These are phyloP conservation scores for Podarcis muralis DNA, from an alignment of 2,113 vertebrate species.

Conservation along the genomic window DNA sequence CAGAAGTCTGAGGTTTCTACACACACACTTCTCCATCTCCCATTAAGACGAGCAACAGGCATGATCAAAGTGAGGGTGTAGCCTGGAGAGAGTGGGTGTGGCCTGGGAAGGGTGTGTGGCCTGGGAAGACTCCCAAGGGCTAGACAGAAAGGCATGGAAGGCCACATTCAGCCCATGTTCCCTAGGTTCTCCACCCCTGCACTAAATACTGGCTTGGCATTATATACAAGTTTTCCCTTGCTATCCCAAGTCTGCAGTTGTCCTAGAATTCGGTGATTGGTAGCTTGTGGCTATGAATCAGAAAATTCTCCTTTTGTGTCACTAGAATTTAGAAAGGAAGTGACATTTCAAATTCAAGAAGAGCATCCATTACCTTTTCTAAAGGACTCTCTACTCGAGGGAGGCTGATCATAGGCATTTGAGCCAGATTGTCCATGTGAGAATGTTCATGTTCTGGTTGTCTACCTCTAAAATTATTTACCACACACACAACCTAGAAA, in stretches of 20 bases:
- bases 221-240: neutral
- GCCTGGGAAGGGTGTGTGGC: too few species aligned
- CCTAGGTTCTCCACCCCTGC: too few species aligned
- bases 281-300: neutral
- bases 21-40: too few species aligned
- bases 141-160: too few species aligned
- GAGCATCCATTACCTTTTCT: constrained; percentile 92
- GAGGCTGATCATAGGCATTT: constrained; percentile 83
- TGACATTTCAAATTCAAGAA: neutral
- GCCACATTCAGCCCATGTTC: too few species aligned
- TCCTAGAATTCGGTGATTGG: neutral
- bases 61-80: too few species aligned
- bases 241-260: neutral
- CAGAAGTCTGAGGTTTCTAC: too few species aligned
- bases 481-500: constrained; percentile 93
- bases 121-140: too few species aligned
- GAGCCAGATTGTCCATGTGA: constrained; percentile 74
- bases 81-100: too few species aligned
- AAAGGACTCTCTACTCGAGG: constrained; percentile 90
- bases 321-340: constrained; percentile 5
- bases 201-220: neutral
- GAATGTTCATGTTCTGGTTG: constrained; percentile 84
- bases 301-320: constrained; percentile 10
- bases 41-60: too few species aligned
- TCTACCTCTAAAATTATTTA: constrained; percentile 97